Conservation (phyloP, 2,113 vertebrate species). For the Aphelocoma coerulescens region DNA sequence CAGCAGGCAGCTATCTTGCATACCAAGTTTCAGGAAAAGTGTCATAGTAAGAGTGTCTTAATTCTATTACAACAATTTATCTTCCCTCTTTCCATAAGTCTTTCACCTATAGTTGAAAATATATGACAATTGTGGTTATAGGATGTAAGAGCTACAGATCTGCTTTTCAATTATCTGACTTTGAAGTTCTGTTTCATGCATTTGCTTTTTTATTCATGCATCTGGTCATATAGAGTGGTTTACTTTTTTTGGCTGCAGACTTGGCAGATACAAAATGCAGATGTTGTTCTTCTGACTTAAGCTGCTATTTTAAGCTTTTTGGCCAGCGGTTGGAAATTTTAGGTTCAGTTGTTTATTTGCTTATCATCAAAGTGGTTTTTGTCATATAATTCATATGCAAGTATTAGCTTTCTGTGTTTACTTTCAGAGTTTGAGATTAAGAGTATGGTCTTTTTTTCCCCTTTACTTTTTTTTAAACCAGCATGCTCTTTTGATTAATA, state of each 20-base stretch:
- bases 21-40: not conserved
- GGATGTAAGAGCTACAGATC: not conserved
- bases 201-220: conserved; percentile 70
- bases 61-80: not conserved
- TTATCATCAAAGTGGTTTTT: conserved; percentile 57
- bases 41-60: not conserved
- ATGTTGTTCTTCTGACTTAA: conserved; percentile 62
- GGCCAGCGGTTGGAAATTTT: conserved; percentile 48
- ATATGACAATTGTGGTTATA: not conserved
- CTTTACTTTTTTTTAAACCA: not conserved
- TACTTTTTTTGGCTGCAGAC: conserved; percentile 64
- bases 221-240: conserved; percentile 64
- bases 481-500: conserved; percentile 46
- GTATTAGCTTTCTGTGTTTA: conserved; percentile 49
- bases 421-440: conserved; percentile 44
- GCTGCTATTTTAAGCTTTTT: conserved; percentile 44
- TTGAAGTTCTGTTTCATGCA: conserved; percentile 53
- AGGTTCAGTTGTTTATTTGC: conserved; percentile 22
- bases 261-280: conserved; percentile 70
- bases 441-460: not conserved
- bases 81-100: not conserved
- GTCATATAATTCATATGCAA: conserved; percentile 42
- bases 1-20: not conserved
- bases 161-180: conserved; percentile 47
- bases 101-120: not conserved